Evolutionary conservation across 2,888 invertebrate genomes (phyloP).

Genomic region (Belgica antarctica): DNA sequence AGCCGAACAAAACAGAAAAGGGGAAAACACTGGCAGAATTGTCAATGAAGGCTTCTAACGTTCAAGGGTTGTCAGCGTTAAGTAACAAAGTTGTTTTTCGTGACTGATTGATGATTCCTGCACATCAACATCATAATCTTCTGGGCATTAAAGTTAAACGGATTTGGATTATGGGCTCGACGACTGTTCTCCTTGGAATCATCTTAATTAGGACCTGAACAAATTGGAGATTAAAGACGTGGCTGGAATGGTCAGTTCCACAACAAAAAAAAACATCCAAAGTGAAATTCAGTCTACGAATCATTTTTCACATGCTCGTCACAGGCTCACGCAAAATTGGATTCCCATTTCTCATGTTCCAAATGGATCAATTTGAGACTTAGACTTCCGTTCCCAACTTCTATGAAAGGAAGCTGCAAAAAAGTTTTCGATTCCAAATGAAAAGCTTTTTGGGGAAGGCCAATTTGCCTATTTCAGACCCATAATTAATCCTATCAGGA

Average conservation of each 20-base stretch:
- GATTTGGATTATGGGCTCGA: not conserved
- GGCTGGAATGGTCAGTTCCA: no score
- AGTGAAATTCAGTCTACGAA: no score
- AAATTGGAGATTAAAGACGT: not conserved
- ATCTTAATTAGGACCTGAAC: not conserved
- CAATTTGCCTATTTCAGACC: not conserved
- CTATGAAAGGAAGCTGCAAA: not conserved
- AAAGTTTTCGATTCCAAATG: not conserved
- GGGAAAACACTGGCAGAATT: no score
- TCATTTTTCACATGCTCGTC: no score
- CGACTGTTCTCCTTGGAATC: no score
- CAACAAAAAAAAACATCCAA: no score
- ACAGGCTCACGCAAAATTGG: not conserved
- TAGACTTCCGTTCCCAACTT: not conserved
- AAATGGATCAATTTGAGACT: not conserved
- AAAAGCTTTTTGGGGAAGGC: not conserved
- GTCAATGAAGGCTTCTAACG: no score
- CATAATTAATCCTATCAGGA: slow-evolving; percentile 11
- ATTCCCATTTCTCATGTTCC: not conserved
- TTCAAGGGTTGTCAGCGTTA: no score
- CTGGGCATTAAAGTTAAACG: slow-evolving; percentile 16
- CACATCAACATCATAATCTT: slow-evolving; percentile 8
- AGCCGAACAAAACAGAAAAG: not conserved
- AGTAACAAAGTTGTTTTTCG: no score
- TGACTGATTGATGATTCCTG: no score